These are phyloP conservation scores for Philereme vetulata DNA, from an alignment of 2,888 invertebrate genomes.

Conservation along the genomic window DNA sequence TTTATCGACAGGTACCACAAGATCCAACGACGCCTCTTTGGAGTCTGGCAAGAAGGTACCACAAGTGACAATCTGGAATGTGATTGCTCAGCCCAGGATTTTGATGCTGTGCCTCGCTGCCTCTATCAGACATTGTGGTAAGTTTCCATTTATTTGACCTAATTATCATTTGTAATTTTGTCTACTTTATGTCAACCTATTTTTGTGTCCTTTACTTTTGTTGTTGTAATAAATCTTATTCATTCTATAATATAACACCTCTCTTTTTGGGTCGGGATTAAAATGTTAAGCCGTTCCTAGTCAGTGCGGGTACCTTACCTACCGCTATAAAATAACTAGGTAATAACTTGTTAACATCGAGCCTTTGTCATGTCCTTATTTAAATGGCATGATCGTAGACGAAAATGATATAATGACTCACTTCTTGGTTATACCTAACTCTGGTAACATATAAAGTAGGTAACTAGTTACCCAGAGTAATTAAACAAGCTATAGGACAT, in stretches of 20 bases:
- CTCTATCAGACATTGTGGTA: slow-evolving; percentile 93
- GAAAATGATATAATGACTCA: slow-evolving; percentile 23
- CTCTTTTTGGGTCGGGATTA: too few relatives aligned
- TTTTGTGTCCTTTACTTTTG: too few relatives aligned
- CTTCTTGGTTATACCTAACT: slow-evolving; percentile 12
- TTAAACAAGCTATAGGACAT: neutral
- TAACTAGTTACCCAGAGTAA: neutral
- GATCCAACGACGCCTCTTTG: slow-evolving; percentile 58
- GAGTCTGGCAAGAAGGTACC: slow-evolving; percentile 78
- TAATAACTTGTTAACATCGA: neutral
- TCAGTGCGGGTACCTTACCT: too few relatives aligned
- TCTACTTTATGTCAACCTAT: too few relatives aligned
- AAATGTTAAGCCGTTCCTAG: too few relatives aligned
- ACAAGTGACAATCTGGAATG: slow-evolving; percentile 88
- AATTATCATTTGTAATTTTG: too few relatives aligned
- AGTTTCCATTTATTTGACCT: slow-evolving; percentile 37
- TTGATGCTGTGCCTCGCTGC: slow-evolving; percentile 93
- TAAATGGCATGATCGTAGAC: slow-evolving; percentile 9
- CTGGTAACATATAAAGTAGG: neutral
- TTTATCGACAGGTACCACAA: slow-evolving; percentile 51
- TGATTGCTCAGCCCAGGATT: slow-evolving; percentile 90
- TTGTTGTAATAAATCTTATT: too few relatives aligned
- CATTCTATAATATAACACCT: too few relatives aligned
- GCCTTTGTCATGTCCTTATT: slow-evolving; percentile 18
- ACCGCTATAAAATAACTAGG: too few relatives aligned